Base-by-base conservation (phyloP, 1,140 invertebrate genomes). In the Zaprionus lachaisei region DNA sequence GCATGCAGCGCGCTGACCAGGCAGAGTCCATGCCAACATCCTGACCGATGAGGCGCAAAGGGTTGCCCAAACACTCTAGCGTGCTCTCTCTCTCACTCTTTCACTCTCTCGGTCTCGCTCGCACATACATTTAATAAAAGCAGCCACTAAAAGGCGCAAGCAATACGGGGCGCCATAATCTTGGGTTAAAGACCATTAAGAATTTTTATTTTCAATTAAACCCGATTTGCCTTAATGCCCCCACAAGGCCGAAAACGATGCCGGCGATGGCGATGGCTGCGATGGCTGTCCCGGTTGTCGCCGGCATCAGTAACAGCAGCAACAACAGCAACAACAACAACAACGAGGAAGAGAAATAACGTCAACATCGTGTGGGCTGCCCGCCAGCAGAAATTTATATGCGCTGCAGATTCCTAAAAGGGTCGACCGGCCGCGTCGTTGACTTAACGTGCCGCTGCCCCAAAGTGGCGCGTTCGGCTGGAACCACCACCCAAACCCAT, bases 141-240 rank as follows among this genome's bases (percentile, higher is more conserved):
- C 79, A 72, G 81, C 81, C 86, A 90, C 85, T 90, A 90, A 90
- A 90, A 90, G 81, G 81, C 81, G 85, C 85, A 81, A 71, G 85
- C 85, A 90, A 85, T 90, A 85, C 85, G 82, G n/a, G n/a, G 86
- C 77, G 74, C 83, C 81, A 87, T 91, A 89, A 91, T 91, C 83
- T 89, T 87, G 87, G 81, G 81, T 91, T 89, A 85, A 91, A 81
- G 86, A 86, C 86, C 87, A 91, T 91, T 91, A 91, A 86, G 86
- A 91, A 91, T 91, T 91, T 91, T 91, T 91, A 91, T 91, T 91
- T 91, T 91, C 90, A 91, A 91, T 91, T 91, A 91, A 91, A 83
- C 80, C 89, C 89, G 84, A 91, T 92, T 91, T 91, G 82, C 84
- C 90, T 91, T 91, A 91, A 91, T 91, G 90, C 84, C 82, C 80